A percentile compares a stretch with the other conserved stretches of the same genome.
Evolutionary conservation across 2,113 vertebrate species (phyloP).

Genomic region (Ptilonorhynchus violaceus): DNA sequence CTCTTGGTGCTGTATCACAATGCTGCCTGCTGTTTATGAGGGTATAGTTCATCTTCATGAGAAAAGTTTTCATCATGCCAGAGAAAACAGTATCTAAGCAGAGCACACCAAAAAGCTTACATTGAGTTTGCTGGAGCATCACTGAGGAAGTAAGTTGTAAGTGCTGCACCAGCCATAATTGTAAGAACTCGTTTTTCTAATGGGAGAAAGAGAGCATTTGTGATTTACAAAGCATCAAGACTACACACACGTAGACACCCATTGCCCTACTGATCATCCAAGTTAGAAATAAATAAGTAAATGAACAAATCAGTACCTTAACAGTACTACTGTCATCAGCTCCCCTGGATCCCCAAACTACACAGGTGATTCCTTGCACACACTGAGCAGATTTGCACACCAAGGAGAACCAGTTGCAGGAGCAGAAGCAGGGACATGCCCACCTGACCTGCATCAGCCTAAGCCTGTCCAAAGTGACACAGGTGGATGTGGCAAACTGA

Average conservation of each 20-base stretch:
- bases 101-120: neutral
- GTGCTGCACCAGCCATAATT: neutral
- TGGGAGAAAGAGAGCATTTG: neutral
- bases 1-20: neutral
- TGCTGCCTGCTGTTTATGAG: neutral
- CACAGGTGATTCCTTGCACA: no score
- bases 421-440: neutral
- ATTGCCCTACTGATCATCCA: neutral
- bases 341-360: neutral
- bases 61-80: neutral
- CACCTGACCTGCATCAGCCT: neutral
- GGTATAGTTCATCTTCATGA: neutral
- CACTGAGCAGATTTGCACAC: neutral
- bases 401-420: neutral
- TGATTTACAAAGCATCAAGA: neutral
- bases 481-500: no score
- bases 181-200: neutral
- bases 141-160: neutral
- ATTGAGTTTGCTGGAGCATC: neutral
- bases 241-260: accelerated
- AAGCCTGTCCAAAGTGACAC: neutral
- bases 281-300: neutral
- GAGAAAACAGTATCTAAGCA: neutral
- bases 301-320: neutral
- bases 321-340: neutral